A percentile compares a stretch with the other conserved stretches of the same genome.
phyloP scores from a whole-genome alignment of 2,113 vertebrate species.

The Zosterops lateralis region DNA sequence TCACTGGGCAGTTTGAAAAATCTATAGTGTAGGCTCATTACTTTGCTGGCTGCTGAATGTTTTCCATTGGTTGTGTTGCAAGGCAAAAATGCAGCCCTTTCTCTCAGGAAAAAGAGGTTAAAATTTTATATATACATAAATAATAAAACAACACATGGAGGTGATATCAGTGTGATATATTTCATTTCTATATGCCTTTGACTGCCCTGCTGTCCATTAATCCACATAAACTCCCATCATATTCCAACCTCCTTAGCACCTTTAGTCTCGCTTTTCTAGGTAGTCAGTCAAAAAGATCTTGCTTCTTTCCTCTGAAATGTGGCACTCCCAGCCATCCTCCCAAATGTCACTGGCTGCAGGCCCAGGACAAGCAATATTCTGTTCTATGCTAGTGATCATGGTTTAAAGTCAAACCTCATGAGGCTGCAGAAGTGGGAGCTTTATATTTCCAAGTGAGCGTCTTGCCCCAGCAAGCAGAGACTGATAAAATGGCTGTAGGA shows the following conservation, averaged over 20 bases:
- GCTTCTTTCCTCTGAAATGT: neutral
- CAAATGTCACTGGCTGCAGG: conserved; percentile 49
- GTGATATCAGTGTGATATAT: neutral
- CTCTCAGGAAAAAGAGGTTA: conserved; percentile 17
- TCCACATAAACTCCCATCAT: neutral
- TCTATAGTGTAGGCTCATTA: conserved; percentile 60
- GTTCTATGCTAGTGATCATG: neutral
- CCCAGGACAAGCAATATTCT: conserved; percentile 42
- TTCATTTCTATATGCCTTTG: neutral
- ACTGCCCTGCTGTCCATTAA: neutral
- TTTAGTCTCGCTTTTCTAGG: conserved; percentile 6
- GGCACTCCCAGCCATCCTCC: neutral
- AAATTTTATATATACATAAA: conserved; percentile 44
- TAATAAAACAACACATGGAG: conserved; percentile 14
- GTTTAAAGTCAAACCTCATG: conserved; percentile 4
- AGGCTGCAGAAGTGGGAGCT: neutral
- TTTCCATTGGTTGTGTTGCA: conserved; percentile 16
- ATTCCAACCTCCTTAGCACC: neutral
- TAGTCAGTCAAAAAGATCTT: neutral
- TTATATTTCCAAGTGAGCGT: neutral
- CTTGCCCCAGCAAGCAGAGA: neutral
- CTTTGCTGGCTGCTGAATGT: conserved; percentile 27
- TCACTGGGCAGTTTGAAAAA: conserved; percentile 66
- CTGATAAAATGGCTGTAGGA: neutral
- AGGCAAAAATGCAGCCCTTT: conserved; percentile 35